phyloP scores from a whole-genome alignment of 2,797 vertebrate species.

The Spheniscus humboldti region DNA sequence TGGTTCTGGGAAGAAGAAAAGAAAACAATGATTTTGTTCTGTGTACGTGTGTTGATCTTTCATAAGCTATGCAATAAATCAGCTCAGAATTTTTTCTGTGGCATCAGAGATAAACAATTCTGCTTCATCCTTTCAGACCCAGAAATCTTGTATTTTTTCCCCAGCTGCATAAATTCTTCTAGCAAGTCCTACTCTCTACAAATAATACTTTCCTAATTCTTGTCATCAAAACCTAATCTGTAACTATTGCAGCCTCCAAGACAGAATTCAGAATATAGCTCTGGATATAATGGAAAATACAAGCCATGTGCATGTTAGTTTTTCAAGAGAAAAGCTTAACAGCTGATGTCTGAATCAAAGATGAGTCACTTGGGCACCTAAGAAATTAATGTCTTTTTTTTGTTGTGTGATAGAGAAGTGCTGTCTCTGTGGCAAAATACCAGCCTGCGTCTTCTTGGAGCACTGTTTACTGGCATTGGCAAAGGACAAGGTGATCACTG shows the following conservation, averaged over 20 bases:
- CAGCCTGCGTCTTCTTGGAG: neutral
- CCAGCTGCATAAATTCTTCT: neutral
- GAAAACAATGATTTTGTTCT: neutral
- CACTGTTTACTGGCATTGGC: neutral
- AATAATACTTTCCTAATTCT: neutral
- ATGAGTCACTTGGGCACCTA: neutral
- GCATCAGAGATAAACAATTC: neutral
- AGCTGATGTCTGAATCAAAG: neutral
- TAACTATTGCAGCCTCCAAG: neutral
- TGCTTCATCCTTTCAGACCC: neutral
- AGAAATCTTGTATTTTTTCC: neutral
- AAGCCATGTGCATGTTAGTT: neutral
- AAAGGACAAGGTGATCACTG: neutral
- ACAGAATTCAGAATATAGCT: neutral
- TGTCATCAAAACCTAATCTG: neutral
- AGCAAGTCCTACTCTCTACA: neutral
- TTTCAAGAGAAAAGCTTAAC: neutral
- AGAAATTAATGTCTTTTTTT: neutral
- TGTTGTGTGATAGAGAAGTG: neutral
- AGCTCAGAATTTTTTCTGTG: neutral
- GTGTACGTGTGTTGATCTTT: neutral
- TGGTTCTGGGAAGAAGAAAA: neutral
- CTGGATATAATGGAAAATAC: neutral
- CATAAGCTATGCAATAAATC: slow-evolving; percentile 14
- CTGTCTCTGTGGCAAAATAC: neutral